phyloP scores from a whole-genome alignment of 2,797 vertebrate genomes.

The Rousettus madagascariensis region DNA sequence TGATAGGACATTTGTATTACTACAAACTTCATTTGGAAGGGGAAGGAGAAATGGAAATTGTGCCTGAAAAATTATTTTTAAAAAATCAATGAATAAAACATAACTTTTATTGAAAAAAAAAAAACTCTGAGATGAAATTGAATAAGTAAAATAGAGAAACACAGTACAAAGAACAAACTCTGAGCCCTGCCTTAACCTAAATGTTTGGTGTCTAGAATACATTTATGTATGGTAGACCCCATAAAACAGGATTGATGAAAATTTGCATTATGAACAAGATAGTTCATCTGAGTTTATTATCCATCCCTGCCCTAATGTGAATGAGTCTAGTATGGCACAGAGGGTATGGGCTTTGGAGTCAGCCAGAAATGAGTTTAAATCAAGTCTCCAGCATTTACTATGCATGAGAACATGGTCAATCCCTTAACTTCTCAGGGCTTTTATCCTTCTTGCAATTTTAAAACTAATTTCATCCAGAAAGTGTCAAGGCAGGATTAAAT shows the following conservation, averaged over 20 bases:
- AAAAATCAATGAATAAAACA: slow-evolving; percentile 29
- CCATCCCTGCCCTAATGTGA: neutral
- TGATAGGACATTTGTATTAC: slow-evolving; percentile 26
- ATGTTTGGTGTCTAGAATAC: neutral
- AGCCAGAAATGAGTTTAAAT: neutral
- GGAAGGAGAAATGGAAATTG: neutral
- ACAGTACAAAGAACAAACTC: neutral
- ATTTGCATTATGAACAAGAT: neutral
- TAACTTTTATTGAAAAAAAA: neutral
- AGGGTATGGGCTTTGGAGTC: neutral
- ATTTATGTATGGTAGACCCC: neutral
- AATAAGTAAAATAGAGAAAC: slow-evolving; percentile 57
- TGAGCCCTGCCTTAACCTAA: neutral
- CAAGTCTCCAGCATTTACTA: neutral
- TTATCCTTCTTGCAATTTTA: neutral
- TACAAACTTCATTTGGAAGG: neutral
- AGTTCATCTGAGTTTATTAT: neutral
- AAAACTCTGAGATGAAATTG: neutral
- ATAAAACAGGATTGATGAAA: neutral
- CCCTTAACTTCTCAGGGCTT: neutral
- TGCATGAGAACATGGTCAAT: neutral
- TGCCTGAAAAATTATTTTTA: slow-evolving; percentile 57
- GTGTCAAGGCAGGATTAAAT: neutral
- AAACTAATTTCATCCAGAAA: neutral
- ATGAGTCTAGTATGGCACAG: neutral